Conservation (phyloP, 2,797 vertebrate species). For the Hippocampus kuda region DNA sequence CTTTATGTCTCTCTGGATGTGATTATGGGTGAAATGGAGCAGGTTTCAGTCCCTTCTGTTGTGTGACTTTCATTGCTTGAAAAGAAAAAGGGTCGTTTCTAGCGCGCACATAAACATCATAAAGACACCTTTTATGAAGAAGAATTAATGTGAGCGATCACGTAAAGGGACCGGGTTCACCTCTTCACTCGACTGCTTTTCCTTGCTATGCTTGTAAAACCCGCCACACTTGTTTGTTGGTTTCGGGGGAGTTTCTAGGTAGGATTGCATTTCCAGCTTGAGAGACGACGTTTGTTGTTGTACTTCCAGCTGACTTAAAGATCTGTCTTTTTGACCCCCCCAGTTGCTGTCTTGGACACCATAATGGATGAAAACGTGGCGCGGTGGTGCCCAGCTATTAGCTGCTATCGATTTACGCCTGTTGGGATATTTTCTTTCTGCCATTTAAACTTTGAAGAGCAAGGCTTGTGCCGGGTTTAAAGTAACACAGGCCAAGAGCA, state of each 20-base stretch:
- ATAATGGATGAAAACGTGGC: slow-evolving; percentile 24
- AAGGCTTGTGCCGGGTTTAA: slow-evolving; percentile 23
- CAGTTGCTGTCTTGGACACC: neutral
- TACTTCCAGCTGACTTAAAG: slow-evolving; percentile 25
- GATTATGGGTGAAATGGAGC: slow-evolving; percentile 28
- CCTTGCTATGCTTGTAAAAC: slow-evolving; percentile 38
- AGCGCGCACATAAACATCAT: slow-evolving; percentile 26
- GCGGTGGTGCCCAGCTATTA: slow-evolving; percentile 15
- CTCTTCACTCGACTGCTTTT: neutral
- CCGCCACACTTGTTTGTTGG: slow-evolving; percentile 63
- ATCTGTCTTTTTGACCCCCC: neutral
- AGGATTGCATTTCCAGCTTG: slow-evolving; percentile 59
- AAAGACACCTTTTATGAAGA: slow-evolving; percentile 17
- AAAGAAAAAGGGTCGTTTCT: slow-evolving; percentile 18
- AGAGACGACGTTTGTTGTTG: slow-evolving; percentile 16
- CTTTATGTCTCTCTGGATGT: slow-evolving; percentile 23
- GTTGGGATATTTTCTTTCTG: slow-evolving; percentile 30
- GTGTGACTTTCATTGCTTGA: slow-evolving; percentile 9
- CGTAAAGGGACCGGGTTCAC: slow-evolving; percentile 11
- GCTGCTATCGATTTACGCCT: slow-evolving; percentile 35
- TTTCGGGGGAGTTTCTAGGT: slow-evolving; percentile 64
- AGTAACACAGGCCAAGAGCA: slow-evolving; percentile 19
- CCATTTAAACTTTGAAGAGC: slow-evolving; percentile 43
- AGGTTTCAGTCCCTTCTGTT: slow-evolving; percentile 21
- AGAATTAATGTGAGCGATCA: neutral